Conservation (phyloP, 2,113 vertebrate species). For the Alces alces region DNA sequence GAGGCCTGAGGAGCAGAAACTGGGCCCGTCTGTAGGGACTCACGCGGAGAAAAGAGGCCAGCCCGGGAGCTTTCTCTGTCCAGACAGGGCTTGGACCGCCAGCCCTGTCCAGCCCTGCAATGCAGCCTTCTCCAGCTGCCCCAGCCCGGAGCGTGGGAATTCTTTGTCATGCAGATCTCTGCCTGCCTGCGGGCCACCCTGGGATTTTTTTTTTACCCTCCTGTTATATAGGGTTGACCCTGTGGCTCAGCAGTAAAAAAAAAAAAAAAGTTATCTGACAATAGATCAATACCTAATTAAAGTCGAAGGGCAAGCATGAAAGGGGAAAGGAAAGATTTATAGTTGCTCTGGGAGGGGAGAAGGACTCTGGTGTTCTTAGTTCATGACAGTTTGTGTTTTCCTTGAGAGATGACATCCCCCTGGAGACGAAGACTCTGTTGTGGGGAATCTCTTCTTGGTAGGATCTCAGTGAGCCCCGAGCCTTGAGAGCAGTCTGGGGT, state of each 20-base stretch:
- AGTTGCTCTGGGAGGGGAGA: neutral
- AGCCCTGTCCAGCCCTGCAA: neutral
- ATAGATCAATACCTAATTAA: conserved; percentile 79
- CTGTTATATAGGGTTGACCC: conserved; percentile 72
- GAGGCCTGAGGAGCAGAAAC: neutral
- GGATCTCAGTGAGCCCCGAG: neutral
- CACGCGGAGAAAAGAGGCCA: neutral
- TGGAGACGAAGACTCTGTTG: neutral
- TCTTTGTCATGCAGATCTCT: conserved; percentile 63
- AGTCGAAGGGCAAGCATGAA: conserved; percentile 48
- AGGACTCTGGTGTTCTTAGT: conserved; percentile 51
- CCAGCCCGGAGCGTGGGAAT: conserved; percentile 49
- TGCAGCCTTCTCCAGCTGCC: conserved; percentile 36
- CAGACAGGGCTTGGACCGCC: neutral
- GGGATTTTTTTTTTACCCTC: conserved; percentile 61
- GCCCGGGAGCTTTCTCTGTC: neutral
- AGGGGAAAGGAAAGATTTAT: conserved; percentile 55
- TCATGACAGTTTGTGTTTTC: conserved; percentile 27
- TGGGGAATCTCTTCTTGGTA: neutral
- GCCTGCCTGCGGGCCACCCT: conserved; percentile 42
- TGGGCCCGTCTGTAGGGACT: neutral
- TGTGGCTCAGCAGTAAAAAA: conserved; percentile 47
- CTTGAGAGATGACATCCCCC: neutral
- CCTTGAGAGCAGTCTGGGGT: neutral
- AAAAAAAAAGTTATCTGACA: conserved; percentile 60